Evolutionary conservation across 1,140 invertebrate genomes (phyloP).

Genomic region (Nephila pilipes): DNA sequence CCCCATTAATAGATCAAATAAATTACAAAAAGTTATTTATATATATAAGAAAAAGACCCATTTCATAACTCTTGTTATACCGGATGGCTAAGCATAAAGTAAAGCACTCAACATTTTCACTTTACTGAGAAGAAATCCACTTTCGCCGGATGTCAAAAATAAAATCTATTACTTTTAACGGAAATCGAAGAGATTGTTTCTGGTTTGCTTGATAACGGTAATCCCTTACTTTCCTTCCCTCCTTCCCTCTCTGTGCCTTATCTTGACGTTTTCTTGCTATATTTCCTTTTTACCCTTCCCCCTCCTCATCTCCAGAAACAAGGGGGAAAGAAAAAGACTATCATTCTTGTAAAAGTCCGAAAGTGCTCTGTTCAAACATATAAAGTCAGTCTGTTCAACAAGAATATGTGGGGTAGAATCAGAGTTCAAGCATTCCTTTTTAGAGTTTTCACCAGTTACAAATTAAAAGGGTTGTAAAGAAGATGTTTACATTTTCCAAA

Average conservation of each 20-base stretch:
- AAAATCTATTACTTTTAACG: constrained; percentile 76
- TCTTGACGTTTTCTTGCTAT: constrained; percentile 46
- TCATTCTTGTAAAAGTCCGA: constrained; percentile 46
- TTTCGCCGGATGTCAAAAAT: constrained; percentile 71
- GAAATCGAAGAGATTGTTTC: constrained; percentile 76
- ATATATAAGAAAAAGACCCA: neutral
- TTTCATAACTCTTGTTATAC: constrained; percentile 18
- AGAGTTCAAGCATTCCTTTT: neutral
- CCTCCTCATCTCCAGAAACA: neutral
- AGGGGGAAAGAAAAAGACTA: constrained; percentile 23
- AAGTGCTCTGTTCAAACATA: constrained; percentile 48
- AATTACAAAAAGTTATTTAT: constrained; percentile 30
- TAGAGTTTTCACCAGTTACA: no score
- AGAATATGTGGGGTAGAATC: neutral
- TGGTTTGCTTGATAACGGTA: constrained; percentile 75
- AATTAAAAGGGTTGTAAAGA: no score
- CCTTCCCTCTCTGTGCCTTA: constrained; percentile 24
- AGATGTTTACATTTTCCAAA: no score
- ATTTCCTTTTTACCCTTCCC: constrained; percentile 42
- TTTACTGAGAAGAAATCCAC: constrained; percentile 61
- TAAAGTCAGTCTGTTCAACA: neutral
- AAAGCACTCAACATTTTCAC: constrained; percentile 52
- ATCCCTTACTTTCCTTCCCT: constrained; percentile 60
- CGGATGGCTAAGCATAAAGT: constrained; percentile 32
- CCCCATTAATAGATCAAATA: constrained; percentile 20